Evolutionary conservation across 2,113 vertebrate species (phyloP), one percentile per base, ranked within the genome.

Genomic region (Pagrus major): DNA sequence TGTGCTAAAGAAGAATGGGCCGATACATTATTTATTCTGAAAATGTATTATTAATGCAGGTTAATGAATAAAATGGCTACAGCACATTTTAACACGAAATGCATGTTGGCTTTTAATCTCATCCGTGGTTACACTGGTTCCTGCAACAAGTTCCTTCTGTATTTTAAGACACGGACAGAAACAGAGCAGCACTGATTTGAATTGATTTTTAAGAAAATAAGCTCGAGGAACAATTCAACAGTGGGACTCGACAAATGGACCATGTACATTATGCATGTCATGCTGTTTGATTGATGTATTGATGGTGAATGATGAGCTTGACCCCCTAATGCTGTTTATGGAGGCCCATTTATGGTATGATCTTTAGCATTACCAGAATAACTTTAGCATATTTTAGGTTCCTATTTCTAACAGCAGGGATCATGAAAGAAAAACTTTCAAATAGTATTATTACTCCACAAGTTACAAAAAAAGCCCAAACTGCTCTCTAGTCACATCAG

Each of bases 41-140:
- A 73, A 58, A 86, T 91, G 61, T 81, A 78, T 90, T 88, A 89
- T 93, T 89, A 83, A 90, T 91, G 67, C 76, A 87, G 71, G 84
- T 89, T 89, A 86, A 90, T 92, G 65, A 86, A 74, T 72, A 68
- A 72, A 83, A 81, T 76, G 71, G 60, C 37, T 65, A 46, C 21
- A 54, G 61, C 29, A 39, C 11, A 42, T 56, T 52, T 78, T 64
- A 64, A 61, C 8, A 73, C 64, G 14, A 83, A 60, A 75, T 72
- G 42, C 63, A 76, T 29, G 42, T 46, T 52, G 18, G 14, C 10
- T 35, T 81, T 58, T 23, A 16, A 29, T 72, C n/a, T 49, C 4
- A 44, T 60, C 7, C 33, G 16, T 20, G 5, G 9, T 25, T 3
- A 51, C 3, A 49, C 41, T 60, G 2, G 37, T 27, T 33, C 63